Evolutionary conservation across 2,888 invertebrate genomes (phyloP).

Genomic region (Plebejus anna): DNA sequence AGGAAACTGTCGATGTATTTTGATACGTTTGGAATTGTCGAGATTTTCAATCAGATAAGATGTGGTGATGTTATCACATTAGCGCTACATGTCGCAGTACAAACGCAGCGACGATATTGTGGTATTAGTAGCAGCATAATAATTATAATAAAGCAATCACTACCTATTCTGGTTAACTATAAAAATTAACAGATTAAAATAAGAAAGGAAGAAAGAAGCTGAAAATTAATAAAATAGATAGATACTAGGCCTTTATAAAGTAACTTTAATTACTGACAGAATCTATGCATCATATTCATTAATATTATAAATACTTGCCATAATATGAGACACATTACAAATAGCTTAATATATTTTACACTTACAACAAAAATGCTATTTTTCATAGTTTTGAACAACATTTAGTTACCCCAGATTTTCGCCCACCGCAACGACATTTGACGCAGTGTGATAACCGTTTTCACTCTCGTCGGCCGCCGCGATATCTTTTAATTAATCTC

Average conservation of each 20-base stretch:
- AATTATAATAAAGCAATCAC: no score
- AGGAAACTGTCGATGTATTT: conserved; percentile 43
- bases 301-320: no score
- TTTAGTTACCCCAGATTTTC: neutral
- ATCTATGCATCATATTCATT: no score
- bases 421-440: neutral
- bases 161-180: no score
- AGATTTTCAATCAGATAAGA: conserved; percentile 49
- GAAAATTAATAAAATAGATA: no score
- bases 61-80: conserved; percentile 33
- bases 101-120: neutral
- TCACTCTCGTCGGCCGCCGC: conserved; percentile 60
- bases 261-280: no score
- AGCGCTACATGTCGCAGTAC: neutral
- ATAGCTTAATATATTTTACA: no score
- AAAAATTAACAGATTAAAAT: no score
- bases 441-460: conserved; percentile 48
- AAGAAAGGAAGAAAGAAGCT: no score
- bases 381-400: neutral
- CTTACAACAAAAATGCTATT: no score
- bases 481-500: conserved; percentile 78
- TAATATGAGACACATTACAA: no score
- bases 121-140: neutral
- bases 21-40: conserved; percentile 45
- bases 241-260: no score